Base-by-base conservation (phyloP, 2,113 vertebrate genomes). In the Bettongia penicillata region DNA sequence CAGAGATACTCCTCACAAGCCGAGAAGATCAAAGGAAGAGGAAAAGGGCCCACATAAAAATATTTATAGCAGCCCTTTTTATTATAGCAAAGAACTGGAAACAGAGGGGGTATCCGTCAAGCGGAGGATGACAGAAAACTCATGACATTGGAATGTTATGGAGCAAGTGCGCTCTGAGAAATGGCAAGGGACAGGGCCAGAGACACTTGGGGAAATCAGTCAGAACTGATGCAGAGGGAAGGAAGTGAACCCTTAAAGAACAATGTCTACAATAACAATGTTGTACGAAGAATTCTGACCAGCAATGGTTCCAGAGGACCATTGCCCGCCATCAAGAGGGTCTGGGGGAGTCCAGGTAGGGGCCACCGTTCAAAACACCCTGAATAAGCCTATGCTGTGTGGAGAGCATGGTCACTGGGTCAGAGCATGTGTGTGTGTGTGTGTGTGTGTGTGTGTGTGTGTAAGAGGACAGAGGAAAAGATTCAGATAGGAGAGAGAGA, bases 241-340 rank as follows among this genome's bases (percentile, higher is more conserved):
- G 53, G 9, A 55, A 53, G 53, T 24, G 53, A 3, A 23, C 26
- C 55, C 57, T 3, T 4, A 48, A 25, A 12, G 55, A 31, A 61
- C 9, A 31, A 31, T 0, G 9, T 31, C 57, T 28, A 1, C 61
- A 16, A 68, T 0, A 0, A 5, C 28, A 68, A 1, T 0, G 28
- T 4, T 37, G 57, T 31, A 11, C 9, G 28, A 57, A 57, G 6
- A 10, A 28, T 28, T 26, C 55, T 31, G 28, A 37, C 31, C 31
- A 5, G 31, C 31, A 14, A 31, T 11, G 31, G 2, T 31, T 0
- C 11, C 57, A 12, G 57, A 37, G 57, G 57, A 28, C 31, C 31
- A 31, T 12, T 68, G 57, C 31, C 28, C 57, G 37, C 57, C 31
- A 14, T 26, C 10, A 1, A 61, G 55, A 0, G 55, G 26, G 9